phyloP scores from a whole-genome alignment of 2,888 invertebrate species.

The Fragum fragum region DNA sequence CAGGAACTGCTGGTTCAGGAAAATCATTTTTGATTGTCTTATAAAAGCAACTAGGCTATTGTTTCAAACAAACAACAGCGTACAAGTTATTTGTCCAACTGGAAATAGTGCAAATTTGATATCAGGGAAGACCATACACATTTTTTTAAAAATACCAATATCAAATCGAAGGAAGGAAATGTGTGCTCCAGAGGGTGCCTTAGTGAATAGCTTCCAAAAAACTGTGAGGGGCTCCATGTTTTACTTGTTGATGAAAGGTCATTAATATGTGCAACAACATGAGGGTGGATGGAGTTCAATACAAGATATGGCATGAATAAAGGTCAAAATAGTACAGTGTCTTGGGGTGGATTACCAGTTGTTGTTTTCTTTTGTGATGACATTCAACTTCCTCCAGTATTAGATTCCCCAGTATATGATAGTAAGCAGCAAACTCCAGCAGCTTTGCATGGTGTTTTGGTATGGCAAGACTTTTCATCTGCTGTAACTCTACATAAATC shows the following conservation, averaged over 20 bases:
- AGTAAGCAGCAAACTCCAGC: constrained; percentile 34
- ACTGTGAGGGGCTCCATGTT: constrained; percentile 53
- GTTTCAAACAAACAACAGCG: constrained; percentile 53
- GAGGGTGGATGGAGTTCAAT: constrained; percentile 59
- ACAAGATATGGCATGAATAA: constrained; percentile 43
- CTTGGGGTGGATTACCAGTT: constrained; percentile 68
- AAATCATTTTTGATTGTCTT: constrained; percentile 64
- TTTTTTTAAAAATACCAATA: constrained; percentile 67
- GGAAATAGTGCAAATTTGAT: constrained; percentile 70
- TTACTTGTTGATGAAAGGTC: constrained; percentile 69
- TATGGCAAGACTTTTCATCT: constrained; percentile 50
- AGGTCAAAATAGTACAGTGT: neutral
- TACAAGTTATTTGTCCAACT: constrained; percentile 68
- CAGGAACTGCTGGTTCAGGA: constrained; percentile 68
- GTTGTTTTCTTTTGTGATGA: constrained; percentile 70
- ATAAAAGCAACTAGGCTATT: constrained; percentile 47
- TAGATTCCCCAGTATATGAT: constrained; percentile 60
- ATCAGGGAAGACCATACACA: constrained; percentile 62
- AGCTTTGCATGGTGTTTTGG: constrained; percentile 51
- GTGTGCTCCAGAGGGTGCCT: constrained; percentile 60
- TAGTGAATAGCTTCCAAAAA: constrained; percentile 50
- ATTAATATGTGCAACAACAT: constrained; percentile 51
- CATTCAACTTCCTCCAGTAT: constrained; percentile 67
- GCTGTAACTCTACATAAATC: constrained; percentile 39
- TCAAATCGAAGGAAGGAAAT: constrained; percentile 41